Percentiles rank a stretch among this genome's conserved stretches.
phyloP scores from a whole-genome alignment of 2,797 vertebrate genomes.

The Molothrus aeneus region DNA sequence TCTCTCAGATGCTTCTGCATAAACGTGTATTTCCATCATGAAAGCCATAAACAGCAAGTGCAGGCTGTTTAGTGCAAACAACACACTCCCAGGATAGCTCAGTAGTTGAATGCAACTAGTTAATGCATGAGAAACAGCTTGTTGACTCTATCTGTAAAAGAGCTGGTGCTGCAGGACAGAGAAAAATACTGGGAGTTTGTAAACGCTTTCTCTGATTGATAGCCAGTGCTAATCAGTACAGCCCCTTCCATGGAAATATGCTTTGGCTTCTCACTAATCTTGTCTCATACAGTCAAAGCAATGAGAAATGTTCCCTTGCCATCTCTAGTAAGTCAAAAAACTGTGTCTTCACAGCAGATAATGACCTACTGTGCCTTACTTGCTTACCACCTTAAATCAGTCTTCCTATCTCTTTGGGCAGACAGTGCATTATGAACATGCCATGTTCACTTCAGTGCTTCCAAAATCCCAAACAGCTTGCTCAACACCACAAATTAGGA shows the following conservation, averaged over 20 bases:
- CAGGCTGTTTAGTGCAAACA: neutral
- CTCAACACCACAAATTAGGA: neutral
- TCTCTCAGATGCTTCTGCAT: neutral
- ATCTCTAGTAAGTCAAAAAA: neutral
- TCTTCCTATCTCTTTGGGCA: neutral
- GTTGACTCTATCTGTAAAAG: neutral
- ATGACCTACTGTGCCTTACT: neutral
- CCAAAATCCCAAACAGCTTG: neutral
- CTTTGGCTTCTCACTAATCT: neutral
- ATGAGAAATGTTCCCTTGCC: neutral
- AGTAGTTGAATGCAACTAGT: neutral
- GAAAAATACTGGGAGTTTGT: neutral
- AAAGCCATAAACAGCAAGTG: neutral
- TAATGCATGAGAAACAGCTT: neutral
- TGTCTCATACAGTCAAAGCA: neutral
- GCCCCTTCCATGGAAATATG: neutral
- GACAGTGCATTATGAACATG: neutral
- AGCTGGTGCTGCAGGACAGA: neutral
- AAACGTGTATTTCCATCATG: neutral
- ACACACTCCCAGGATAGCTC: neutral
- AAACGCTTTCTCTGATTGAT: neutral
- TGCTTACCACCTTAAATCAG: neutral
- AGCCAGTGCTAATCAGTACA: neutral
- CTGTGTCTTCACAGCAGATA: neutral
- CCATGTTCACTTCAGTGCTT: neutral